Evolutionary conservation across 35 echinoderm and acorn worm species (phyloP).

Genomic region (Apostichopus parvimensis): DNA sequence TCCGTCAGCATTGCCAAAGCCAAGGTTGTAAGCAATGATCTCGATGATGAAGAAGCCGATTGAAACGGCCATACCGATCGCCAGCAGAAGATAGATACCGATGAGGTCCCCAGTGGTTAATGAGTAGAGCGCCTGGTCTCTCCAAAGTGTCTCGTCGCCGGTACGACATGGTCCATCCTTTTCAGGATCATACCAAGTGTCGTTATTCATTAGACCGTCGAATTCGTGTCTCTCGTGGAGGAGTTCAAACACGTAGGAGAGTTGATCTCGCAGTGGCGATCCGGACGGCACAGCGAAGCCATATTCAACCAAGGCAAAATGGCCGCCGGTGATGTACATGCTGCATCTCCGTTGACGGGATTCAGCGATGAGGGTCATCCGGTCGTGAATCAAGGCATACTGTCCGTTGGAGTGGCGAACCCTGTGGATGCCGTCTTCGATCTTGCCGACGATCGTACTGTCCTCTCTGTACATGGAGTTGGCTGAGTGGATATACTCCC

Average conservation of each 20-base stretch:
- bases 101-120: constrained; percentile 80
- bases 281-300: constrained; percentile 88
- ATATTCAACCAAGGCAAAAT: constrained; percentile 85
- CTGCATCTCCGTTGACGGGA: constrained; percentile 70
- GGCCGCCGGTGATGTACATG: constrained; percentile 84
- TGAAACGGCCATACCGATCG: constrained; percentile 73
- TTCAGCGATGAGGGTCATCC: constrained; percentile 61
- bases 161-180: constrained; percentile 69
- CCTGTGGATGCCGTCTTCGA: constrained; percentile 79
- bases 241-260: constrained; percentile 70
- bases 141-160: constrained; percentile 48
- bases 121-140: constrained; percentile 75
- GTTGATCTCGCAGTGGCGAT: constrained; percentile 85
- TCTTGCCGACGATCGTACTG: constrained; percentile 66
- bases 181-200: constrained; percentile 77
- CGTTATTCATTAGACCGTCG: constrained; percentile 61
- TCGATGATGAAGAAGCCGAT: constrained; percentile 76
- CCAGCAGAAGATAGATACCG: constrained; percentile 82
- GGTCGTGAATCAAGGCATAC: constrained; percentile 92
- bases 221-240: constrained; percentile 68
- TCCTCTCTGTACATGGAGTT: constrained; percentile 86
- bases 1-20: constrained; percentile 45
- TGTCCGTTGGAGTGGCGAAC: constrained; percentile 82
- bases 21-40: constrained; percentile 78
- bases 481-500: constrained; percentile 84